Conservation (phyloP, 2,113 vertebrate genomes). For the Peucedramus taeniatus region DNA sequence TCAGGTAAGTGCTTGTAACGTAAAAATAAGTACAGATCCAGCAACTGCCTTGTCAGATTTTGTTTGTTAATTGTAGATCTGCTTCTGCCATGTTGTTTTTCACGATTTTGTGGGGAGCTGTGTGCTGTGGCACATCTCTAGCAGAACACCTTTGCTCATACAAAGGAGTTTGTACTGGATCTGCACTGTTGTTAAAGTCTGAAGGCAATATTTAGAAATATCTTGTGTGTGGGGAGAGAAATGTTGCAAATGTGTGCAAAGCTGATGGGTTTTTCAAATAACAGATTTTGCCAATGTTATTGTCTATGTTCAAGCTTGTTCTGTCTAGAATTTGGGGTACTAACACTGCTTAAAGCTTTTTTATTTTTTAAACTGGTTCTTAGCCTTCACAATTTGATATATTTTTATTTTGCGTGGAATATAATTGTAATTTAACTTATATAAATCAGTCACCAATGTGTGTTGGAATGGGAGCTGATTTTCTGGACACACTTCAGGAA, state of each 20-base stretch:
- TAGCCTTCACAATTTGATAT: background rate
- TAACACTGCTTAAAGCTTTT: background rate
- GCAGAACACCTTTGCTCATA: background rate
- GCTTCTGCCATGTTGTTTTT: background rate
- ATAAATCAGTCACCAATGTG: background rate
- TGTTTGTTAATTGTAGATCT: constrained; percentile 38
- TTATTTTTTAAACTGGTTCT: background rate
- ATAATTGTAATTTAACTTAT: background rate
- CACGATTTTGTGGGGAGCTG: background rate
- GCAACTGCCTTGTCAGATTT: background rate
- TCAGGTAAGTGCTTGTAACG: constrained; percentile 62
- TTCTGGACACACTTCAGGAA: background rate
- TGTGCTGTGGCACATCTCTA: background rate
- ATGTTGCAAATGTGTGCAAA: background rate
- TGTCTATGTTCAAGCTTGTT: background rate
- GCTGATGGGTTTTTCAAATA: background rate
- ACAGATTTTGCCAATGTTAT: background rate
- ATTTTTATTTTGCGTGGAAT: background rate
- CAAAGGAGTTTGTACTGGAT: background rate
- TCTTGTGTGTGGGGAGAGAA: accelerated
- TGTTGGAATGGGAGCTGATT: background rate
- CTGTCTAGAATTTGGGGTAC: background rate
- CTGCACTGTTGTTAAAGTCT: background rate
- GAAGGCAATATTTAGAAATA: background rate
- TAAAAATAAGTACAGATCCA: constrained; percentile 1